phyloP scores from a whole-genome alignment of 2,888 invertebrate species.

The Microctonus hyperodae region DNA sequence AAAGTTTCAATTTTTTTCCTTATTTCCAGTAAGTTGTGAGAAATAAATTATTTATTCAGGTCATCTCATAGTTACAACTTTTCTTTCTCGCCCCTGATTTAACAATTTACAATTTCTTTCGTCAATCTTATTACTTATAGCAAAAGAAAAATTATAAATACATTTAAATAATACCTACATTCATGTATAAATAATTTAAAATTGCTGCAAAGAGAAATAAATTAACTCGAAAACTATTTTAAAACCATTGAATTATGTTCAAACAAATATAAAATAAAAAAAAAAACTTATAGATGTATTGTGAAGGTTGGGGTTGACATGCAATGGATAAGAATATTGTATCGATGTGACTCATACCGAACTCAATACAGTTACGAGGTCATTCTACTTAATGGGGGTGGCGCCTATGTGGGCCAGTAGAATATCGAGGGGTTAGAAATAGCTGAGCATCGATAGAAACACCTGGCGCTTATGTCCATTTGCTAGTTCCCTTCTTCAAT shows the following conservation, averaged over 20 bases:
- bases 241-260: too few relatives aligned
- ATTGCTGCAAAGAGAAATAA: too few relatives aligned
- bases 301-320: constrained; percentile 16
- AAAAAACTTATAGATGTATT: constrained; percentile 1
- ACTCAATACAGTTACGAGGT: too few relatives aligned
- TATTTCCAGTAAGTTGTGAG: neutral
- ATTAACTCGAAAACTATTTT: too few relatives aligned
- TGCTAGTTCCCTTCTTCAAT: constrained; percentile 5
- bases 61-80: neutral
- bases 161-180: neutral
- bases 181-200: too few relatives aligned
- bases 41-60: constrained; percentile 13
- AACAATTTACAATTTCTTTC: neutral
- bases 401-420: constrained; percentile 49
- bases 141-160: neutral
- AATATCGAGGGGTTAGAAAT: constrained; percentile 44
- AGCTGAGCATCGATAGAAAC: constrained; percentile 51
- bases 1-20: neutral
- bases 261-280: too few relatives aligned
- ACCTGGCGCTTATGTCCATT: constrained; percentile 49
- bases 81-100: neutral
- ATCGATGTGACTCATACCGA: constrained; percentile 26
- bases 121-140: neutral
- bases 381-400: constrained; percentile 31
- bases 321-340: constrained; percentile 13